Base-by-base conservation (phyloP, 2,113 vertebrate genomes). In the Sapajus apella region DNA sequence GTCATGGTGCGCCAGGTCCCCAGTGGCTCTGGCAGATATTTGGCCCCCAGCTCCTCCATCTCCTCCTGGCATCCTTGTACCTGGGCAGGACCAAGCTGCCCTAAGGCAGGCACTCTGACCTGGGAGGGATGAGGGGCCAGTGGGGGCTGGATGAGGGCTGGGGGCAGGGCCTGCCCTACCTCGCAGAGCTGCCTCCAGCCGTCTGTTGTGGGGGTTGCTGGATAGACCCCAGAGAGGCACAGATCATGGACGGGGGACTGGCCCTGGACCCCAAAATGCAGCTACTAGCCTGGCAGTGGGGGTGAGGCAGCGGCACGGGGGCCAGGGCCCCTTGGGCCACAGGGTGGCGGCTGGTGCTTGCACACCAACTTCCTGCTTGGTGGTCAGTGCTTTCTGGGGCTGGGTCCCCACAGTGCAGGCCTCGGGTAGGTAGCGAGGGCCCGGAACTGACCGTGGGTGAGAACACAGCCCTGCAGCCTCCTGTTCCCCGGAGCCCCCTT, bases 221-320 rank as follows among this genome's bases (percentile, higher is more conserved):
- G 61, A 32, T 11, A 23, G 84, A 79, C 66, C 40, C 35, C 27
- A n/a, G 37, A 72, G 23, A 32, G 50, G 32, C 37, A 3, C 21
- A 25, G 2, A 18, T 21, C 8, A 32, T 3, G 82, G 21, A 14
- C 7, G 0, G 6, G 32, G 56, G 43, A 27, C 32, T 4, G 30
- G 72, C 52, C 2, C 40, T 58, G 30, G 40, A 13, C 25, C 47
- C 40, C 16, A 35, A 55, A 70, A 40, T 58, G 52, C 47, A 61
- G 43, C 35, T 82, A 70, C 43, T 1, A 13, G 25, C 16, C 56
- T 17, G 20, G 27, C 25, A 37, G 18, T 27, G 2, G 32, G 32
- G 32, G 64, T 32, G 14, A 35, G 32, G 64, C 64, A 68, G 8
- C 21, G 1, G 6, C 32, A n/a, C 20, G 32, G 13, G 50, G 61